Percentiles rank a stretch among this genome's conserved stretches.
Conservation (phyloP, 1,140 invertebrate species). For the Ditylenchus dipsaci region DNA sequence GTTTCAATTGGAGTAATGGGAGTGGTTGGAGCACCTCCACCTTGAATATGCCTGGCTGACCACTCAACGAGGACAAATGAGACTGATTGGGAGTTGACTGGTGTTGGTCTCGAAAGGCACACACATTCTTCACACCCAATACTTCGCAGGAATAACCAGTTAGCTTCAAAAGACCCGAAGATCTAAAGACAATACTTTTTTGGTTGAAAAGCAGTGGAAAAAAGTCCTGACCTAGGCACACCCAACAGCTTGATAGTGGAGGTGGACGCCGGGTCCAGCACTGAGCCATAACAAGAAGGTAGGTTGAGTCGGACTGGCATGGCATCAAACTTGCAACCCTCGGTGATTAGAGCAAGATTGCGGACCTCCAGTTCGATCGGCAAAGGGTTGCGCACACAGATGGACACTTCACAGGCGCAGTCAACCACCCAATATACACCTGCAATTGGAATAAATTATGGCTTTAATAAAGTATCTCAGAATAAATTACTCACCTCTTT, state of each 20-base stretch:
- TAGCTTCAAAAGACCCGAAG: constrained; percentile 43
- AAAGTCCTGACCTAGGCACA: constrained; percentile 38
- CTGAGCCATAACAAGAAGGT: constrained; percentile 29
- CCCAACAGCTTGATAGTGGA: constrained; percentile 41
- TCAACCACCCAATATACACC: constrained; percentile 51
- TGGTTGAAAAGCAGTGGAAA: not conserved
- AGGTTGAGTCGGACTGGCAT: constrained; percentile 46
- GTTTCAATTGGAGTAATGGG: constrained; percentile 45
- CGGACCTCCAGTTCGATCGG: constrained; percentile 48
- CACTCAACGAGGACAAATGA: not conserved
- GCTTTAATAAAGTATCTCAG: not conserved
- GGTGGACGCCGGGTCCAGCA: constrained; percentile 1
- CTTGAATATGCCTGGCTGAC: constrained; percentile 19
- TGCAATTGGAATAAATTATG: constrained; percentile 14
- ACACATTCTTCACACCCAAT: constrained; percentile 52
- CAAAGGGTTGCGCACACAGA: constrained; percentile 49
- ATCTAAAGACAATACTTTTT: constrained; percentile 10
- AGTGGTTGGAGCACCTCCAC: constrained; percentile 48
- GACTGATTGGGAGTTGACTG: not conserved
- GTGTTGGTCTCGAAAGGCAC: constrained; percentile 17
- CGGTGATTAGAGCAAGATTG: constrained; percentile 41
- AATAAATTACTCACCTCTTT: constrained; percentile 31
- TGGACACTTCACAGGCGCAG: constrained; percentile 46
- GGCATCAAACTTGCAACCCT: constrained; percentile 46
- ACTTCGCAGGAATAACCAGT: constrained; percentile 54